Base-by-base conservation (phyloP, 1,140 invertebrate genomes). In the Ylistrum balloti region DNA sequence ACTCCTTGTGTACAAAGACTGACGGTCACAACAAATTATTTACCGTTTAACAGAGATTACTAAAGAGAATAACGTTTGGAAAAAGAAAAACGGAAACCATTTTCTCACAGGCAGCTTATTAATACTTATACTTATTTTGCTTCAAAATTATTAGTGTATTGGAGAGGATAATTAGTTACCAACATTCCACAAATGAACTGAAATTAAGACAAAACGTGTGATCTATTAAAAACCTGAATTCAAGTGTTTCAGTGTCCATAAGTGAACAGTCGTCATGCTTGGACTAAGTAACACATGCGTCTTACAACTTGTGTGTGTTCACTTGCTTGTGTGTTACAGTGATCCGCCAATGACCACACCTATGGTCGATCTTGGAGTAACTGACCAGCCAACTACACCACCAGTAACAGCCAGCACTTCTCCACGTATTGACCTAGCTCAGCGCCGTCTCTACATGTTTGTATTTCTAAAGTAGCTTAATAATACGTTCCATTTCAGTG, bases 21-120 rank as follows among this genome's bases (percentile, higher is more conserved):
- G n/a, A 9, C 56, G 28, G 56, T 45, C 20, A 28, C 56, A 74
- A 74, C 56, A 74, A 74, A 74, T 3, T 17, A 74, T 74, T n/a
- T 28, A 28, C n/a, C 5, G n/a, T 28, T 74, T 74, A 7, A n/a
- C 7, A n/a, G 28, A n/a, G n/a, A 74, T 28, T 28, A n/a, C 56
- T 28, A 74, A 74, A 74, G n/a, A 74, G 56, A 74, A n/a, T 17
- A 1, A 28, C n/a, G 17, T 11, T 74, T 74, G 56, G 56, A 74
- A n/a, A 74, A n/a, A 74, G 56, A 74, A 74, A 74, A 74, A 28
- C 22, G n/a, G 56, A n/a, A 7, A 7, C 1, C 13, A 74, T 74
- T 74, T 74, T 28, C 0, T 74, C 56, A 74, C n/a, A 74, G 56
- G 56, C 56, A 74, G 56, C 56, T n/a, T 74, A 74, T 74, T 74